phyloP scores from a whole-genome alignment of 2,888 invertebrate species.

The Spisula subtruncata region DNA sequence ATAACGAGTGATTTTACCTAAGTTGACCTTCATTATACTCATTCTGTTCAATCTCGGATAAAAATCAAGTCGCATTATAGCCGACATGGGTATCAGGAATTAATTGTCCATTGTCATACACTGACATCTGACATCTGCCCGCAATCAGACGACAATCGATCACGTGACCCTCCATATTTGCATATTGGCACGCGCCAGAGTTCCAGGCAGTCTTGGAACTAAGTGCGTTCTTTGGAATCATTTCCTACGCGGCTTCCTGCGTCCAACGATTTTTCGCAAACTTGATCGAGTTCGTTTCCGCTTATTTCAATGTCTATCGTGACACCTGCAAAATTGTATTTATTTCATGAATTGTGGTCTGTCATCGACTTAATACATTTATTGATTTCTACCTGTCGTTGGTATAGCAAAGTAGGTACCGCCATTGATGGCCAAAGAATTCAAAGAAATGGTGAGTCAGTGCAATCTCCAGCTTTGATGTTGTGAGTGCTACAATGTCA shows the following conservation, averaged over 20 bases:
- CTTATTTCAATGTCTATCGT: conserved; percentile 37
- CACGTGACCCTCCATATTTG: conserved; percentile 67
- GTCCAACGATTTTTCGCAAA: conserved; percentile 59
- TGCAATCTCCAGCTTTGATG: not conserved
- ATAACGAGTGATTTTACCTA: not conserved
- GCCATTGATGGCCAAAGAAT: not conserved
- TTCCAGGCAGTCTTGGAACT: conserved; percentile 50
- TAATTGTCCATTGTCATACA: conserved; percentile 61
- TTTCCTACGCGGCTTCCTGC: conserved; percentile 57
- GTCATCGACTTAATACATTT: conserved; percentile 39
- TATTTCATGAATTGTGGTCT: conserved; percentile 51
- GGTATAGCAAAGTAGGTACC: not conserved
- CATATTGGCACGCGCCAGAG: conserved; percentile 64
- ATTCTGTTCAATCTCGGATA: not conserved
- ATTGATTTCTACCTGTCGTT: conserved; percentile 48
- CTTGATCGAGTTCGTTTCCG: conserved; percentile 41
- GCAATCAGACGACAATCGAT: conserved; percentile 57
- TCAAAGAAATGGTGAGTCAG: not conserved
- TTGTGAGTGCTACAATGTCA: not conserved
- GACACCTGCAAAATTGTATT: conserved; percentile 65
- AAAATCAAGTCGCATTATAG: conserved; percentile 20
- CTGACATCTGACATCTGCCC: conserved; percentile 70
- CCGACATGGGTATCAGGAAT: conserved; percentile 40
- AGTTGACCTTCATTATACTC: not conserved
- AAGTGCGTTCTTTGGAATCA: conserved; percentile 61